Evolutionary conservation across 2,888 invertebrate species (phyloP), one percentile per base, ranked within the genome.

Genomic region (Polyommatus icarus): DNA sequence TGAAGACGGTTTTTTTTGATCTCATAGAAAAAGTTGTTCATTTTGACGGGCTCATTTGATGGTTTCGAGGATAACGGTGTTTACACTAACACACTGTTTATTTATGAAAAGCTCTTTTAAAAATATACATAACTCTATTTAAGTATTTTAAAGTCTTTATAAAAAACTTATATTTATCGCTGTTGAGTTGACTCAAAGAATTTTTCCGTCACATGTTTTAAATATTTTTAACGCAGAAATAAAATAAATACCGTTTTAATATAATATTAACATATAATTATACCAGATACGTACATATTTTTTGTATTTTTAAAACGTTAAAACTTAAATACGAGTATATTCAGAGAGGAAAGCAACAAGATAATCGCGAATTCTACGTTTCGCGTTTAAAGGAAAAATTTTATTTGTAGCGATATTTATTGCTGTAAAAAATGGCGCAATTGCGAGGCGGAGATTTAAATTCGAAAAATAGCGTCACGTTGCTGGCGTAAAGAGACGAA

Each of bases 401-500:
- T 67, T 67, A 67, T 67, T 67, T 67, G 67, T 32, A 29, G 15
- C 67, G 18, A 67, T 67, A 67, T 67, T 67, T 67, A 67, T 67
- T 67, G 67, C 29, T 29, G 67, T 32, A 15, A 67, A 67, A 67
- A 67, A 67, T 67, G 67, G 67, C 15, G 67, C 29, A 29, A 67
- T 67, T 32, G 67, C 29, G 67, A 67, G 18, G 29, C 67, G 67
- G 15, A 32, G 67, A 67, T 67, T 67, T 67, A 67, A 67, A 67
- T 67, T 67, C 29, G 61, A 67, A 67, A 67, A 67, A 67, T 67
- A 67, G 29, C 67, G 32, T 67, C 67, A 67, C 67, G 67, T 67
- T 32, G 67, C 29, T 29, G 5, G 29, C 67, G 67, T 24, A 61
- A 67, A 67, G 29, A 67, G 67, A 67, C 18, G 67, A 67, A 10